Base-by-base conservation (phyloP, 2,113 vertebrate species). In the Corydoras sp. region DNA sequence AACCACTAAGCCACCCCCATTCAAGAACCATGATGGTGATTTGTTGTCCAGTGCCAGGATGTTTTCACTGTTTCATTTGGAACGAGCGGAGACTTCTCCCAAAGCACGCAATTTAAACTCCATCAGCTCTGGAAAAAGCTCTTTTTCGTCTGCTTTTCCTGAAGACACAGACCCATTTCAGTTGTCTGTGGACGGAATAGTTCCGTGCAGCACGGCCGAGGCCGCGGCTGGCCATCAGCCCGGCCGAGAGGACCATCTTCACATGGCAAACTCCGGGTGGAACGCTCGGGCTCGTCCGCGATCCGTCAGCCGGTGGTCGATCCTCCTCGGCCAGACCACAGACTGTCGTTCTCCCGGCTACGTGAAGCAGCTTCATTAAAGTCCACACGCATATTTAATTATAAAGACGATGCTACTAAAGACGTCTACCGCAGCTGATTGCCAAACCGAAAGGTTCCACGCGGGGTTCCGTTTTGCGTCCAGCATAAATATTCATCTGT, bases 61-160 rank as follows among this genome's bases (percentile, higher is more conserved):
- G 74, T 77, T 83, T 82, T 83, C 75, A 77, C 65, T 65, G 54
- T 51, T 74, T 58, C 76, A 68, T 77, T 63, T 31, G 71, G 79
- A 80, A 81, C 61, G 74, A 76, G 31, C 14, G 72, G 68, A 68
- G 75, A 76, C 81, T 77, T 81, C 66, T 50, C 65, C 67, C 15
- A 76, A 62, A 76, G 68, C 58, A 8, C 76, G 69, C 80, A 77
- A 83, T 84, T 79, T 80, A 65, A 77, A 72, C 71, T 76, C 74
- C 61, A 69, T 70, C 73, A 72, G 50, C 54, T 67, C 58, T 67
- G 74, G 82, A 62, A 56, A 56, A n/a, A 68, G 32, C 2, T 30
- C 35, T 30, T 68, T 77, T 60, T 35, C 35, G 68, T 78, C 48
- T 76, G 15, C 31, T 58, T 49, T 69, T 58, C 59, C 30, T 29